Base-by-base conservation (phyloP, 2,113 vertebrate species). In the Oenanthe melanoleuca region DNA sequence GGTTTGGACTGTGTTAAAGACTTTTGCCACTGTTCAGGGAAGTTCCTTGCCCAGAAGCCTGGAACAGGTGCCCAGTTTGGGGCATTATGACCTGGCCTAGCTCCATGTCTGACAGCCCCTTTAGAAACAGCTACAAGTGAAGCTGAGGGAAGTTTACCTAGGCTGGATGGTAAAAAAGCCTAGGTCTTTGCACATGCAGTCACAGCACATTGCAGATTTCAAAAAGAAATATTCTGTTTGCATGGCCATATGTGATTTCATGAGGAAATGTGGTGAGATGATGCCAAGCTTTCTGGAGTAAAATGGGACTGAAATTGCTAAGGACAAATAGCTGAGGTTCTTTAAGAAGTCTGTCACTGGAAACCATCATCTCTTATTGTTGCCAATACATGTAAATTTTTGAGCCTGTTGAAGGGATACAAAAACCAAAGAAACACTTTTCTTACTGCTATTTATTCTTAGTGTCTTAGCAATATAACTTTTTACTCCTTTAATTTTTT, bases 1-100 rank as follows among this genome's bases (percentile, higher is more conserved):
- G 21, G 24, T 55, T 84, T 53, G 37, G n/a, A 37, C 8, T 65
- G 37, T 3, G 1, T 33, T 47, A 25, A 80, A 60, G 37, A 40
- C 18, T 81, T 80, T 56, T 75, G 57, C 21, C 28, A 1, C 2
- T 33, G n/a, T 70, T 12, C 28, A 66, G 38, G 26, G 70, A 71
- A 47, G n/a, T 23, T 61, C 16, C 2, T 38, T 18, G 16, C n/a
- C 38, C 1, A 16, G 60, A 37, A 47, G 26, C 34, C 53, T 60
- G 63, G 49, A 75, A 31, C 6, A 37, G 13, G 24, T 0, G 0
- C 61, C 53, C 18, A 3, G 5, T 42, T 17, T 80, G 45, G 55
- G 22, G 5, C 2, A 1, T 20, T 56, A 7, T 0, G 0, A 20
- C 5, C 11, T 74, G 61, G 29, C 44, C 24, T 40, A 44, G 61